Evolutionary conservation across 64 coral and sea anemone species (phyloP), one percentile per base, ranked within the genome.

Genomic region (Porites lutea): DNA sequence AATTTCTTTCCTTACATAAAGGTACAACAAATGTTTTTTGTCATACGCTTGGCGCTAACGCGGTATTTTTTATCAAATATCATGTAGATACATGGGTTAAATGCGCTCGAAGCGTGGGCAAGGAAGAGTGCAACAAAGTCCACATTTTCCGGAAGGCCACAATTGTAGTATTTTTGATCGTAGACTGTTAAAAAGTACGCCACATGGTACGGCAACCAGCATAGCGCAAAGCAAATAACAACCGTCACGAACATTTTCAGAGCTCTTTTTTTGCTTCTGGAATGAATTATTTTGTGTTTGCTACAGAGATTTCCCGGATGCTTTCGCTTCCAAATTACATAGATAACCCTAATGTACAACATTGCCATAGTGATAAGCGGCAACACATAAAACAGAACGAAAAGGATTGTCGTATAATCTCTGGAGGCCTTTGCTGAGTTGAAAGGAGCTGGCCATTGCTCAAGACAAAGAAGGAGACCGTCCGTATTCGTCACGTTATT

Each of bases 241-340:
- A 93, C 77, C 9, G 91, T 60, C 13, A 93, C 55, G 18, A 93
- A 75, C 82, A 93, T 93, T 72, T 93, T 87, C 52, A 93, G 47
- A 19, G 85, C 73, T 48, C 65, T 74, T n/a, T 75, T 76, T 73
- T 77, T 87, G 20, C 48, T 54, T 71, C 51, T 76, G 19, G 82
- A 76, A 9, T 64, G 55, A 6, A 78, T 6, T 9, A 59, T 63
- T 3, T 72, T 46, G 9, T 53, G 8, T 5, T 71, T 64, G 9
- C 82, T 27, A 4, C 20, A 27, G 4, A 55, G 62, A 87, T 87
- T 61, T 11, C 91, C 91, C 18, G 82, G 72, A 51, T 65, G 23
- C 37, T 76, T 87, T 79, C 79, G 74, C 12, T 87, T 57, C 91
- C 82, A 77, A 18, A 93, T 63, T 27, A 27, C 74, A 54, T 68